Evolutionary conservation across 2,113 vertebrate species (phyloP).

Genomic region (Tichodroma muraria): DNA sequence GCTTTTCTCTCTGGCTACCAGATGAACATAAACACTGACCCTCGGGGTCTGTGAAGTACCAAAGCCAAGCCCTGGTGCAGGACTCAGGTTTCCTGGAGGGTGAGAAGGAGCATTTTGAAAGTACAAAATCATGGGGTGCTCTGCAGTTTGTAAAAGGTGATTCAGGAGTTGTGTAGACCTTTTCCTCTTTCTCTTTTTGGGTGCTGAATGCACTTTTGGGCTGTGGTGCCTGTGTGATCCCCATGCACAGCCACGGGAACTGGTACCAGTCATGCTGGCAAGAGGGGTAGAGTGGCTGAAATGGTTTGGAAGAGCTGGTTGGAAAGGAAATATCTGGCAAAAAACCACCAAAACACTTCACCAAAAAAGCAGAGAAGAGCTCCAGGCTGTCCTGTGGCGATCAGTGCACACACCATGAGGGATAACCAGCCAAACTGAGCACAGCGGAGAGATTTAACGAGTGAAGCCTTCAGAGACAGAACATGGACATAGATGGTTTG

Average conservation of each 20-base stretch:
- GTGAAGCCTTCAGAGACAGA: neutral
- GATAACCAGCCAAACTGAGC: neutral
- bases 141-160: neutral
- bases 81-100: neutral
- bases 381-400: neutral
- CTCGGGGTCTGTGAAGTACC: neutral
- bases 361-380: neutral
- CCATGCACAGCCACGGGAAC: neutral
- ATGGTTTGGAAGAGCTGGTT: neutral
- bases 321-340: neutral
- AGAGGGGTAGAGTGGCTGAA: neutral
- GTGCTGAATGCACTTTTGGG: neutral
- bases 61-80: neutral
- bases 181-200: neutral
- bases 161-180: neutral
- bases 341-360: neutral
- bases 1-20: neutral
- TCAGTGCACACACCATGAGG: neutral
- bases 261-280: neutral
- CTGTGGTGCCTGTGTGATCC: neutral
- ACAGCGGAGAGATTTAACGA: rapidly evolving
- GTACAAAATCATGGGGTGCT: neutral
- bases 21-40: neutral
- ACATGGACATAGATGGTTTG: neutral
- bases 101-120: neutral